phyloP scores from a whole-genome alignment of 35 echinoderm and acorn worm species.

The Ptychodera flava region DNA sequence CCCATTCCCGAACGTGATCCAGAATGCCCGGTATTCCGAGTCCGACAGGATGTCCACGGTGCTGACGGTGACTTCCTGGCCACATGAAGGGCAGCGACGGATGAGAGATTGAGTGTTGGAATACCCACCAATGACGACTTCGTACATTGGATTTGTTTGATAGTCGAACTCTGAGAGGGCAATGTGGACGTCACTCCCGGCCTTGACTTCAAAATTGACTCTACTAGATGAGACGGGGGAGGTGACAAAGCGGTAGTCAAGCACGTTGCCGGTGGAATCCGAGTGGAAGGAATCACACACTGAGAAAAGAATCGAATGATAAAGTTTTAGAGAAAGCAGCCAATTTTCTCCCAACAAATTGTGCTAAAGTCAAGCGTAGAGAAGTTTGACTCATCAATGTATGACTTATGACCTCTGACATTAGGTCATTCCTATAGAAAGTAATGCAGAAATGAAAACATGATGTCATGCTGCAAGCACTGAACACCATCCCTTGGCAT shows the following conservation, averaged over 20 bases:
- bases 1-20: slow-evolving; percentile 48
- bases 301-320: slow-evolving; percentile 21
- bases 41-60: slow-evolving; percentile 40
- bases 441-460: too few relatives aligned
- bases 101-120: slow-evolving; percentile 48
- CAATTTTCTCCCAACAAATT: too few relatives aligned
- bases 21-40: slow-evolving; percentile 58
- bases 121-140: slow-evolving; percentile 73
- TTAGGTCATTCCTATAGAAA: too few relatives aligned
- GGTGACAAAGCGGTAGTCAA: slow-evolving; percentile 52
- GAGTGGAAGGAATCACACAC: slow-evolving; percentile 45
- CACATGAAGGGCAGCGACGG: slow-evolving; percentile 24
- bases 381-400: too few relatives aligned
- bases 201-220: slow-evolving; percentile 62
- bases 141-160: slow-evolving; percentile 49
- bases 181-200: slow-evolving; percentile 61
- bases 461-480: too few relatives aligned
- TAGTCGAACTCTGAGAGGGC: slow-evolving; percentile 22
- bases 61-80: slow-evolving; percentile 16
- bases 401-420: too few relatives aligned
- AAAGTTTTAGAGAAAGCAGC: too few relatives aligned
- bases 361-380: too few relatives aligned
- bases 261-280: slow-evolving; percentile 24
- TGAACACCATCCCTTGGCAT: too few relatives aligned
- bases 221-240: slow-evolving; percentile 20